Evolutionary conservation across 2,113 vertebrate genomes (phyloP).

Genomic region (Gopherus evgoodei): DNA sequence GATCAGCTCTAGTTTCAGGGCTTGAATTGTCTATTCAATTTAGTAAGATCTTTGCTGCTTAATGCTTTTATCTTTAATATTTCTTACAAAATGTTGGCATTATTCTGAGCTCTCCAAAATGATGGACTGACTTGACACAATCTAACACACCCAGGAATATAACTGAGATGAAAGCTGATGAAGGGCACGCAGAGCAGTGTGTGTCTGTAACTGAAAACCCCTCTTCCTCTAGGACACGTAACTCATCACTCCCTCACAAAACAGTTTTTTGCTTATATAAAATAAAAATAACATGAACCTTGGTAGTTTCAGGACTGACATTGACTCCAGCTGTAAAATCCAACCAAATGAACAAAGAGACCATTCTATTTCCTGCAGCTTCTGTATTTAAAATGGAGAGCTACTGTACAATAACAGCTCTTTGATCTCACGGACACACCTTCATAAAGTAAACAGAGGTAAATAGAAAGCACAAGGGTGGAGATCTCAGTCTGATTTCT

Average conservation of each 20-base stretch:
- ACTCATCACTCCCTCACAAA: constrained; percentile 33
- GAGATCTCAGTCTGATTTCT: neutral
- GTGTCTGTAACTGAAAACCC: constrained; percentile 62
- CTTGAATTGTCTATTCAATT: neutral
- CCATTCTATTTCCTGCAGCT: constrained; percentile 63
- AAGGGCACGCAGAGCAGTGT: constrained; percentile 45
- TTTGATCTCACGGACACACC: constrained; percentile 8
- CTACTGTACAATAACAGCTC: constrained; percentile 50
- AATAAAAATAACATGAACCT: constrained; percentile 61
- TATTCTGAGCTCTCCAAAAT: constrained; percentile 4
- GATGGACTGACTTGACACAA: constrained; percentile 17
- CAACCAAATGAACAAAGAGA: constrained; percentile 72
- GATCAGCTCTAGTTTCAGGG: neutral
- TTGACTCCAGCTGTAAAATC: constrained; percentile 74
- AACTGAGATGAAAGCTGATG: constrained; percentile 70
- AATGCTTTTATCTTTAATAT: neutral
- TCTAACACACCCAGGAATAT: constrained; percentile 46
- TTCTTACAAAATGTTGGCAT: constrained; percentile 2
- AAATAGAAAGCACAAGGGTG: neutral
- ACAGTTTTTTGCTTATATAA: constrained; percentile 66
- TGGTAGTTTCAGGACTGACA: constrained; percentile 25
- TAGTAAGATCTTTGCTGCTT: neutral
- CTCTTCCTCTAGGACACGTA: constrained; percentile 63
- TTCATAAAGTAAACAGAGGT: constrained; percentile 10
- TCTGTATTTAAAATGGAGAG: constrained; percentile 57